Conservation (phyloP, 1,140 invertebrate genomes). For the Saxidomus purpurata region DNA sequence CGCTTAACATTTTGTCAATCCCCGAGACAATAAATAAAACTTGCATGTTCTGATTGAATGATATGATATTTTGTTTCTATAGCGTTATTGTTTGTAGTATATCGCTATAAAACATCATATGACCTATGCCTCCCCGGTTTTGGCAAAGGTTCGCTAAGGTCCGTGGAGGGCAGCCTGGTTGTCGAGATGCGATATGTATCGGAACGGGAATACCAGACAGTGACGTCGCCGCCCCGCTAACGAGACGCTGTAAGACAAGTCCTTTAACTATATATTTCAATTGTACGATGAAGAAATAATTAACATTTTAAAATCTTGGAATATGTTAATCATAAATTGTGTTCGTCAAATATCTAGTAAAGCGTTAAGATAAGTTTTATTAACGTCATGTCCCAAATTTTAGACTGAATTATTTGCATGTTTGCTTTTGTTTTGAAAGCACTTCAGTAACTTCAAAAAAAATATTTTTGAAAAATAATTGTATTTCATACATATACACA, state of each 20-base stretch:
- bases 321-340: too few relatives aligned
- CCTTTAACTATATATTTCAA: too few relatives aligned
- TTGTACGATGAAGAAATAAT: too few relatives aligned
- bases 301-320: too few relatives aligned
- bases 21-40: not conserved
- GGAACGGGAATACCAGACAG: not conserved
- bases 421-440: too few relatives aligned
- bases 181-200: not conserved
- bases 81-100: not conserved
- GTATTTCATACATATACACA: too few relatives aligned
- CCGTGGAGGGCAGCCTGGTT: not conserved
- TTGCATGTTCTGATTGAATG: not conserved
- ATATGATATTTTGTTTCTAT: not conserved
- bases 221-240: not conserved
- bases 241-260: not conserved
- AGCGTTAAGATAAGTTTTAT: too few relatives aligned
- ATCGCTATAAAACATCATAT: not conserved
- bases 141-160: conserved; percentile 22
- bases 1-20: conserved; percentile 7
- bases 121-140: not conserved
- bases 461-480: too few relatives aligned
- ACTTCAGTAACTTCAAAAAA: too few relatives aligned
- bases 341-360: too few relatives aligned
- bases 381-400: too few relatives aligned
- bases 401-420: too few relatives aligned